Conservation (phyloP, 2,113 vertebrate species). For the Burhinus oedicnemus region DNA sequence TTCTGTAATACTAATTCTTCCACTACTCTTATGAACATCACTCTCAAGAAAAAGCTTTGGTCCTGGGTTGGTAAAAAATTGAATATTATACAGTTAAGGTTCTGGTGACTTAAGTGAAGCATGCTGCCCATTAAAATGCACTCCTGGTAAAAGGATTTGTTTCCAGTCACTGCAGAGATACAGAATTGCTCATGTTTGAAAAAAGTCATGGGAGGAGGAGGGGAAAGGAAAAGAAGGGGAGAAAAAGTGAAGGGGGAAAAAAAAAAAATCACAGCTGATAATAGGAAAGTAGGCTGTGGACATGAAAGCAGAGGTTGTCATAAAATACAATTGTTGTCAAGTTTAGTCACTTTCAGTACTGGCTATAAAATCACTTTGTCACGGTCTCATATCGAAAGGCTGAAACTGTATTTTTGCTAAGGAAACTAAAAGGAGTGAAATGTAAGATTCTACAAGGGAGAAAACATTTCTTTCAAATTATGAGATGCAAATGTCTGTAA, state of each 20-base stretch:
- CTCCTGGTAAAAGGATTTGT: slow-evolving; percentile 74
- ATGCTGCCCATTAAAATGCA: slow-evolving; percentile 62
- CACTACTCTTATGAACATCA: slow-evolving; percentile 74
- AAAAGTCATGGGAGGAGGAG: background rate
- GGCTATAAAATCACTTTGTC: slow-evolving; percentile 79
- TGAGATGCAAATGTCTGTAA: background rate
- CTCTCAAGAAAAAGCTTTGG: slow-evolving; percentile 60
- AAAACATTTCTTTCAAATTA: slow-evolving; percentile 8
- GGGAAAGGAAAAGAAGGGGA: background rate
- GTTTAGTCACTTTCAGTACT: slow-evolving; percentile 75
- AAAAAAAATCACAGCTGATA: slow-evolving; percentile 4
- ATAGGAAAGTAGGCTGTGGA: slow-evolving; percentile 66
- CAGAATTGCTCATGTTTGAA: slow-evolving; percentile 54
- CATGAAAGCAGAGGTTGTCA: slow-evolving; percentile 78
- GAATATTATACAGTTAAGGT: slow-evolving; percentile 70
- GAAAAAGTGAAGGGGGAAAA: background rate
- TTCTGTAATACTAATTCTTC: slow-evolving; percentile 91
- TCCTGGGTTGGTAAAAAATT: slow-evolving; percentile 67
- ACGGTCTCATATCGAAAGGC: slow-evolving; percentile 65
- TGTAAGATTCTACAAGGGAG: background rate
- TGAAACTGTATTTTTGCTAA: slow-evolving; percentile 70
- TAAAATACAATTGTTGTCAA: slow-evolving; percentile 80
- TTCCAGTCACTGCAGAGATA: slow-evolving; percentile 58
- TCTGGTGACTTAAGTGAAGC: slow-evolving; percentile 59
- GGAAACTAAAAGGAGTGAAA: slow-evolving; percentile 51